Percentiles rank a stretch among this genome's conserved stretches.
Evolutionary conservation across 1,140 invertebrate species (phyloP).

Genomic region (Drosophila azteca): DNA sequence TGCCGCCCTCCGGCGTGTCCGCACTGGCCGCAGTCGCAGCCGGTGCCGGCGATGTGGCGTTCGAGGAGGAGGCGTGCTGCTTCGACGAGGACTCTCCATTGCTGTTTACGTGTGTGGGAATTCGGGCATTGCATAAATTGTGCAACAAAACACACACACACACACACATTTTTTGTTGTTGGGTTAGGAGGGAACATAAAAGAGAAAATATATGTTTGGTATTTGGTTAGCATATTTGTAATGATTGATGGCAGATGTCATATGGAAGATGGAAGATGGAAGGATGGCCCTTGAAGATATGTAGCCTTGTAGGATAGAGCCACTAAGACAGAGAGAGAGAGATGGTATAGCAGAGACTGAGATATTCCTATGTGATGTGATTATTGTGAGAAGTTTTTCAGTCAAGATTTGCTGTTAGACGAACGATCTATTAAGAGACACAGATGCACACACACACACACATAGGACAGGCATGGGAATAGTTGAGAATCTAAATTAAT

Average conservation of each 20-base stretch:
- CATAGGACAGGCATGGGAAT: slow-evolving; percentile 13
- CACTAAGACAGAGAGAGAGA: slow-evolving; percentile 5
- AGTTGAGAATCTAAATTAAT: slow-evolving; percentile 58
- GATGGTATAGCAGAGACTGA: slow-evolving; percentile 11
- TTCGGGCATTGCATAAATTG: slow-evolving; percentile 44
- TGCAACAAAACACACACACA: slow-evolving; percentile 27
- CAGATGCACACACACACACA: slow-evolving; percentile 36
- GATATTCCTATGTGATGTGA: slow-evolving; percentile 52
- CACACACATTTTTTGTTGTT: slow-evolving; percentile 22
- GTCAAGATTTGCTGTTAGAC: slow-evolving; percentile 11
- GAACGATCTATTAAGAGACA: slow-evolving; percentile 29
- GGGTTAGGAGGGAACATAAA: slow-evolving; percentile 61
- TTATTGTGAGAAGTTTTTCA: slow-evolving; percentile 59
- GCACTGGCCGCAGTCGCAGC: slow-evolving; percentile 1
- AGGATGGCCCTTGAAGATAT: neutral
- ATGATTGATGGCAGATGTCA: slow-evolving; percentile 65
- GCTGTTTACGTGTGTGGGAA: slow-evolving; percentile 47
- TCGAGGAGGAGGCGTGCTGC: slow-evolving; percentile 54
- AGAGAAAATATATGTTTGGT: slow-evolving; percentile 81
- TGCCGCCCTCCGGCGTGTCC: slow-evolving; percentile 29
- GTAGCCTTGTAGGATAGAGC: neutral
- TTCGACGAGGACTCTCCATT: slow-evolving; percentile 54
- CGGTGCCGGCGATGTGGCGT: slow-evolving; percentile 51
- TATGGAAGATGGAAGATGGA: slow-evolving; percentile 29
- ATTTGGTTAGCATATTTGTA: slow-evolving; percentile 73